Evolutionary conservation across 2,888 invertebrate species (phyloP).

Genomic region (Zootermopsis nevadensis): DNA sequence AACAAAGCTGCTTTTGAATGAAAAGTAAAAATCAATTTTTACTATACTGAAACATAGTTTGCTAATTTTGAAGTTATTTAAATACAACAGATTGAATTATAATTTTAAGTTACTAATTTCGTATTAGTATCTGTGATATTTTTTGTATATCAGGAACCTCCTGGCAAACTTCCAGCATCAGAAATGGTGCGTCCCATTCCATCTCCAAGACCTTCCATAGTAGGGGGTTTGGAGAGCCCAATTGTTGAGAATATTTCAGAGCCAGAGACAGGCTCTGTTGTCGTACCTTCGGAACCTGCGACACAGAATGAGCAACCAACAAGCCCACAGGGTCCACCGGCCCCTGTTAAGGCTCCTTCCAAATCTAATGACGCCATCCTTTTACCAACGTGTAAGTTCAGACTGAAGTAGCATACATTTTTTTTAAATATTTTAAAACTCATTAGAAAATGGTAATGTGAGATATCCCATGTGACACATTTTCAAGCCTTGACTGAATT

Average conservation of each 20-base stretch:
- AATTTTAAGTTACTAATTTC: no score
- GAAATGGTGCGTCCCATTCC: not conserved
- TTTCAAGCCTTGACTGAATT: no score
- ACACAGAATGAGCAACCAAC: constrained; percentile 25
- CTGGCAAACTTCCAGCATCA: not conserved
- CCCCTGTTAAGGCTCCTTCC: not conserved
- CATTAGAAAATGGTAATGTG: no score
- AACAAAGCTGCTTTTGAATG: no score
- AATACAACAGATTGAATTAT: no score
- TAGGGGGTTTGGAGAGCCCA: constrained; percentile 55
- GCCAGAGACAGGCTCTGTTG: constrained; percentile 8
- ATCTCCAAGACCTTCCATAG: constrained; percentile 42
- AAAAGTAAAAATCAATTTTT: no score
- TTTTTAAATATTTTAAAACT: no score
- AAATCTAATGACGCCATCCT: not conserved
- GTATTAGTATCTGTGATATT: no score
- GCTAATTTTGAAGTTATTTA: no score
- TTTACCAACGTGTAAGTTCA: constrained; percentile 1
- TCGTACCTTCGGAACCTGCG: constrained; percentile 23
- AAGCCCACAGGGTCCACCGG: not conserved
- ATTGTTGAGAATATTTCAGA: constrained; percentile 44
- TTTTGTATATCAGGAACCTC: not conserved
- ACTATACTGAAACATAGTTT: no score
- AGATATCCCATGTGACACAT: no score
- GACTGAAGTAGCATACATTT: not conserved